A percentile compares a stretch with the other conserved stretches of the same genome.
Conservation (phyloP, 1,140 invertebrate species). For the Gonioctena quinquepunctata region DNA sequence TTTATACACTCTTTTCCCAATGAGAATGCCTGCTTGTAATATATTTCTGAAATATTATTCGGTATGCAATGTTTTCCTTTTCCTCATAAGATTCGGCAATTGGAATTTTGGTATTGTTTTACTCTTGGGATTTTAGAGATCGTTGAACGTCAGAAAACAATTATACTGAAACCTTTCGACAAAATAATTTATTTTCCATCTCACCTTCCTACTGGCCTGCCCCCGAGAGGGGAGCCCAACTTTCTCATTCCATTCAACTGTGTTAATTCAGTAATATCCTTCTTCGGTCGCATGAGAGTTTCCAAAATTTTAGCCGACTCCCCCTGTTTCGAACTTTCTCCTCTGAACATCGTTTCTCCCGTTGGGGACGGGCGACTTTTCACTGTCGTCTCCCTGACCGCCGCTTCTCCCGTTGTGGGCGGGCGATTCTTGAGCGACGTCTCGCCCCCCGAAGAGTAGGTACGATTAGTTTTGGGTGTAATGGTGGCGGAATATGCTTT, state of each 20-base stretch:
- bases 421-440: not conserved
- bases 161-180: too few relatives aligned
- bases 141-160: too few relatives aligned
- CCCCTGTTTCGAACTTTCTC: not conserved
- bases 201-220: not conserved
- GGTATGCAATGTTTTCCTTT: too few relatives aligned
- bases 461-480: not conserved
- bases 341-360: not conserved
- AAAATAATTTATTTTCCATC: too few relatives aligned
- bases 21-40: too few relatives aligned
- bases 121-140: too few relatives aligned
- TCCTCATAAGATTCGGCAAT: too few relatives aligned
- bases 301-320: not conserved
- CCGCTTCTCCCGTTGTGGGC: not conserved
- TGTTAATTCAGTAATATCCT: not conserved
- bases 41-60: too few relatives aligned
- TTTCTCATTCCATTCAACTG: not conserved
- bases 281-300: not conserved
- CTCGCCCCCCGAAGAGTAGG: not conserved
- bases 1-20: too few relatives aligned
- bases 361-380: not conserved
- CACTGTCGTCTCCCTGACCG: not conserved
- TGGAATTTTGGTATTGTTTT: too few relatives aligned
- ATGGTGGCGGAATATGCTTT: slow-evolving; percentile 28
- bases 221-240: not conserved